Evolutionary conservation across 2,797 vertebrate species (phyloP).

Genomic region (Cuniculus paca): DNA sequence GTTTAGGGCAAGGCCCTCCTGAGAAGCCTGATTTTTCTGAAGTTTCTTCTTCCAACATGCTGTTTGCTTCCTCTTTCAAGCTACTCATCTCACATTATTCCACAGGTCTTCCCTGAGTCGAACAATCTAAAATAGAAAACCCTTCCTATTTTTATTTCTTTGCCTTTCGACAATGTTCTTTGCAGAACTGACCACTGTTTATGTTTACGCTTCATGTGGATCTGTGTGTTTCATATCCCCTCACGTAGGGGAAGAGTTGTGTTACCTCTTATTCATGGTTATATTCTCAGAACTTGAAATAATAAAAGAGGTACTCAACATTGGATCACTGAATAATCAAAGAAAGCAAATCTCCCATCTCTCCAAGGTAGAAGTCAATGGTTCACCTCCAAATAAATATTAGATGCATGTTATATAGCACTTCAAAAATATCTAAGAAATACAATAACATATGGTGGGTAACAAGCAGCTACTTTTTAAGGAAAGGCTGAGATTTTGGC

Average conservation of each 20-base stretch:
- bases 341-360: background rate
- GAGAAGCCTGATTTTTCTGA: background rate
- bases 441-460: background rate
- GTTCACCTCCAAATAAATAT: background rate
- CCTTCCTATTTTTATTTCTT: background rate
- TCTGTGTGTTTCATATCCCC: background rate
- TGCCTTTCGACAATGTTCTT: background rate
- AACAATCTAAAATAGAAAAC: background rate
- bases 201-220: too few species aligned
- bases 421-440: background rate
- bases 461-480: background rate
- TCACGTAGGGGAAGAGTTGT: background rate
- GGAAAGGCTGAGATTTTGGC: background rate
- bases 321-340: background rate
- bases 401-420: background rate
- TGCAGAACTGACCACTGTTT: background rate
- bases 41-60: background rate
- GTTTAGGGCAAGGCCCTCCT: background rate
- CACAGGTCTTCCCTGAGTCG: background rate
- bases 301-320: too few species aligned
- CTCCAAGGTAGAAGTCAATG: background rate
- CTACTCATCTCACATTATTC: background rate
- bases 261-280: background rate
- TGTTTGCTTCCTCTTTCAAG: background rate
- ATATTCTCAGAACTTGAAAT: background rate